Conservation (phyloP, 2,113 vertebrate species). For the Poeciliopsis occidentalis region DNA sequence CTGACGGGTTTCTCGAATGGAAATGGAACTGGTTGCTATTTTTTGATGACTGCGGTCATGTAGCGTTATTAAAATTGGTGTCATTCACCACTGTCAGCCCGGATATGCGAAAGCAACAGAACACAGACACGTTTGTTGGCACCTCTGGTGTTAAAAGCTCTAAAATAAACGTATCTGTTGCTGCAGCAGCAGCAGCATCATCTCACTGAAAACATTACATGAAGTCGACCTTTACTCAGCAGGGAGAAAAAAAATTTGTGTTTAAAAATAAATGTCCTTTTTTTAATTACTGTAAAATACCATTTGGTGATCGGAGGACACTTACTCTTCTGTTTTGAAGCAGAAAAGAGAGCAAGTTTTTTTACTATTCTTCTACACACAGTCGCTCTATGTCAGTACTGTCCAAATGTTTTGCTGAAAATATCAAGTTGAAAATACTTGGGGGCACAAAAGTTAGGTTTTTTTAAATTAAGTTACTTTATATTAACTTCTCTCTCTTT, state of each 20-base stretch:
- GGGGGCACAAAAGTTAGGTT: too few relatives aligned
- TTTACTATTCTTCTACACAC: too few relatives aligned
- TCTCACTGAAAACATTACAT: not conserved
- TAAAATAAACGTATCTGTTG: not conserved
- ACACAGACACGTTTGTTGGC: not conserved
- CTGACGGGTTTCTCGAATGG: slow-evolving; percentile 33
- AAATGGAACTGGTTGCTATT: slow-evolving; percentile 25
- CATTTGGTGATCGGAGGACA: too few relatives aligned
- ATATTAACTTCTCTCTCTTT: too few relatives aligned
- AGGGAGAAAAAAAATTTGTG: not conserved
- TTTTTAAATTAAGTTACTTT: too few relatives aligned
- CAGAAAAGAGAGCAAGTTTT: too few relatives aligned
- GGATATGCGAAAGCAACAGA: not conserved
- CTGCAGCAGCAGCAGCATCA: not conserved
- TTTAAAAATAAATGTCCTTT: not conserved
- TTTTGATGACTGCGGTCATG: slow-evolving; percentile 36
- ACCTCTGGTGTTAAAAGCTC: not conserved
- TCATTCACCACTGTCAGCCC: slow-evolving; percentile 10
- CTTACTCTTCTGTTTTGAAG: not conserved
- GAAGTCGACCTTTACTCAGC: not conserved
- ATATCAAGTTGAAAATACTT: too few relatives aligned
- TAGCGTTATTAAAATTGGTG: slow-evolving; percentile 27
- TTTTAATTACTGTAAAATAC: too few relatives aligned
- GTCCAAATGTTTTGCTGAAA: too few relatives aligned
- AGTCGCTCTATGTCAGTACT: too few relatives aligned